These are phyloP conservation scores for Steromphala cineraria DNA, from an alignment of 2,888 invertebrate genomes.

Conservation along the genomic window DNA sequence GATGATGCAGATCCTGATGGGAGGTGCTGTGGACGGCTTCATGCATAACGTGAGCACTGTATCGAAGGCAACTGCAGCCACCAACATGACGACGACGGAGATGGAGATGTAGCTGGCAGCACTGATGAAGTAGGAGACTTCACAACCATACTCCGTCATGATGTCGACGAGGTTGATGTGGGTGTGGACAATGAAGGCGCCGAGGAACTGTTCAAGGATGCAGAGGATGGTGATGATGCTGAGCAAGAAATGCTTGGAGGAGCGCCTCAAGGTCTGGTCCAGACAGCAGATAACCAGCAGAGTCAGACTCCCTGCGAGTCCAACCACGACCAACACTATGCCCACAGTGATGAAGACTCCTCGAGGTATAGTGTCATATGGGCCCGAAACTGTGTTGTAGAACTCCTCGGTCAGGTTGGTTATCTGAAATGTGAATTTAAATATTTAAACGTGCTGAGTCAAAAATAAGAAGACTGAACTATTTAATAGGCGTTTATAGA, in stretches of 20 bases:
- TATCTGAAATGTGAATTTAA: too few species aligned
- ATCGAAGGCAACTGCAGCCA: conserved; percentile 4
- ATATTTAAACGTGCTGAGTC: too few species aligned
- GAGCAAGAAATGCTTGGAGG: conserved; percentile 6
- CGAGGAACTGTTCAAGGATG: not conserved
- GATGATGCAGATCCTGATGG: not conserved
- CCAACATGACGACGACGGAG: not conserved
- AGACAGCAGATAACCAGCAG: not conserved
- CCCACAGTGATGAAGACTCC: not conserved
- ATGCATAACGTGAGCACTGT: not conserved
- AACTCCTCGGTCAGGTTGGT: too few species aligned
- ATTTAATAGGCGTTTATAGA: too few species aligned
- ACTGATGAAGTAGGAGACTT: conserved; percentile 2
- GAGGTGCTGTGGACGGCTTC: not conserved
- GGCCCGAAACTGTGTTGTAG: not conserved
- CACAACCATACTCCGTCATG: not conserved
- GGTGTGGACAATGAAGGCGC: conserved; percentile 4
- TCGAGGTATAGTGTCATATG: not conserved
- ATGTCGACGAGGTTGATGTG: not conserved
- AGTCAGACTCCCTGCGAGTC: not conserved
- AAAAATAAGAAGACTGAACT: too few species aligned
- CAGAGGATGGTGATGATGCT: not conserved
- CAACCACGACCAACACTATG: not conserved
- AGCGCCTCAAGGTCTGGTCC: not conserved
- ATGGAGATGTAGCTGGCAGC: not conserved